Conservation (phyloP, 2,888 invertebrate genomes). For the Diabrotica balteata region DNA sequence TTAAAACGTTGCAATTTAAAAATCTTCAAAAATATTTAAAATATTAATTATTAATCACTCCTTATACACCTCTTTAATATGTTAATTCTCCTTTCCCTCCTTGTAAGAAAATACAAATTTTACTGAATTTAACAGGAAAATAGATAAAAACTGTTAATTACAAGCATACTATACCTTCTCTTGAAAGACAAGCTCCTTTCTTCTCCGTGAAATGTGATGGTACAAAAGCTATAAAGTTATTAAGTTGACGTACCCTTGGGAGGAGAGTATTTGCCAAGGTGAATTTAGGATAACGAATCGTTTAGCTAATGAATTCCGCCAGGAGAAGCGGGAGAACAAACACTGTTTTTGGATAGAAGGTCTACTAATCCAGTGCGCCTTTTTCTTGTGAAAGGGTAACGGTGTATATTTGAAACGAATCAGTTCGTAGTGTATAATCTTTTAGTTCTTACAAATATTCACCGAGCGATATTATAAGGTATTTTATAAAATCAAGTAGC, state of each 20-base stretch:
- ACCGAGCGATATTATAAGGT: no score
- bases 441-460: no score
- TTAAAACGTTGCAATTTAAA: no score
- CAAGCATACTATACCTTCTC: slow-evolving; percentile 5
- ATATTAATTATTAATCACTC: no score
- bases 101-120: neutral
- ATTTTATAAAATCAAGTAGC: no score
- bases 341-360: neutral
- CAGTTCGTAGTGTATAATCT: no score
- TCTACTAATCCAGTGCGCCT: neutral
- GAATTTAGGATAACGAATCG: slow-evolving; percentile 43
- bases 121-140: neutral
- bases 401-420: neutral
- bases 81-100: neutral
- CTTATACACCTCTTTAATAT: no score
- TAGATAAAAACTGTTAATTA: slow-evolving; percentile 22
- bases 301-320: slow-evolving; percentile 42
- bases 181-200: slow-evolving; percentile 21
- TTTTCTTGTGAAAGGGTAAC: slow-evolving; percentile 4
- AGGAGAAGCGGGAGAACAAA: slow-evolving; percentile 13
- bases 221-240: slow-evolving; percentile 40
- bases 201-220: slow-evolving; percentile 20
- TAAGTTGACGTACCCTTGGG: slow-evolving; percentile 40
- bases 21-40: no score
- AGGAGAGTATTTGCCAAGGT: slow-evolving; percentile 37